Evolutionary conservation across 2,888 invertebrate genomes (phyloP).

Genomic region (Pocota personata): DNA sequence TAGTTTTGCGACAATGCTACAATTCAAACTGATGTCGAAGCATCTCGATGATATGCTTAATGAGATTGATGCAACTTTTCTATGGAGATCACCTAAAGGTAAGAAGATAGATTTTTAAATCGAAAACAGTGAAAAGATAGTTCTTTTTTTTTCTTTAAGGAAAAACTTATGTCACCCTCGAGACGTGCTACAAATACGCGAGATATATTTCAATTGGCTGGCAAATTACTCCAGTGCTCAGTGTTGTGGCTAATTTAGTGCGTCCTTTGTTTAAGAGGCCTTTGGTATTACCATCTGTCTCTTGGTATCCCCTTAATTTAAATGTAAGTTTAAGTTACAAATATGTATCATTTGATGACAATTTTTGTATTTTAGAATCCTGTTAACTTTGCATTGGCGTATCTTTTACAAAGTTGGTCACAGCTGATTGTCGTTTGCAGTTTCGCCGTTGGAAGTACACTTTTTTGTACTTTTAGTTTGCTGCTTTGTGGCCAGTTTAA

Average conservation of each 20-base stretch:
- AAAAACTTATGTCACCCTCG: conserved; percentile 22
- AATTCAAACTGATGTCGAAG: background rate
- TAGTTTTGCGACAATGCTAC: background rate
- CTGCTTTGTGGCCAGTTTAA: conserved; percentile 57
- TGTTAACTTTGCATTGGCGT: conserved; percentile 35
- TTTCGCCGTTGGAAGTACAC: conserved; percentile 44
- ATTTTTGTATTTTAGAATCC: background rate
- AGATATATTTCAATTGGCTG: background rate
- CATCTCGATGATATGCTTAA: background rate
- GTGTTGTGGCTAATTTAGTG: background rate
- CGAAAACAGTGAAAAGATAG: background rate
- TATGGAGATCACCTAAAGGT: conserved; percentile 31
- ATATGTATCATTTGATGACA: background rate
- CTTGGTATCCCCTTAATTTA: conserved; percentile 16
- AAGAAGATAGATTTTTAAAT: background rate
- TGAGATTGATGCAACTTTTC: background rate
- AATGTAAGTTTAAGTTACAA: background rate
- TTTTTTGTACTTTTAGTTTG: conserved; percentile 36
- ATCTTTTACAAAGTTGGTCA: conserved; percentile 46
- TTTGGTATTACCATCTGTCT: background rate
- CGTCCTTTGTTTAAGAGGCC: background rate
- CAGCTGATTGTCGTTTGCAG: conserved; percentile 40
- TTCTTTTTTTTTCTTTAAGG: conserved; percentile 4
- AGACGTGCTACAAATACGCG: background rate
- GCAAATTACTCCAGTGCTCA: background rate